Evolutionary conservation across 2,113 vertebrate species (phyloP).

Genomic region (Lamprotornis superbus): DNA sequence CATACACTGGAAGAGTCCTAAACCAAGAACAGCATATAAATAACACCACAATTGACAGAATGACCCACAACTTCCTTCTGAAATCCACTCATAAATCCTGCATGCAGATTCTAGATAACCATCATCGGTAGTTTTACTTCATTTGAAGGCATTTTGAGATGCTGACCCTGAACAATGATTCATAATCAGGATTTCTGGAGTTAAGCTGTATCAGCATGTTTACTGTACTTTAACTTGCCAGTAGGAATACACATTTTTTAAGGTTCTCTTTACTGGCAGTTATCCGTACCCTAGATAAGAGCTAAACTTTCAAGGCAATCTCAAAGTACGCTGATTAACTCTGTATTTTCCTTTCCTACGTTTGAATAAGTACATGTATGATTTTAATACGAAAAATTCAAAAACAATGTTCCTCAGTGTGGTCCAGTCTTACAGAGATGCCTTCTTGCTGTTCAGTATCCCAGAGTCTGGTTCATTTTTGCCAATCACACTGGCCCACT

Average conservation of each 20-base stretch:
- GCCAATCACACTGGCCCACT: background rate
- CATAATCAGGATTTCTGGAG: background rate
- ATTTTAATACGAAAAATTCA: background rate
- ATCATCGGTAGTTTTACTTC: background rate
- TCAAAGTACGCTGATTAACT: background rate
- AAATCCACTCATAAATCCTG: constrained; percentile 29
- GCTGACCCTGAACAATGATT: background rate
- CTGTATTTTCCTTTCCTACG: background rate
- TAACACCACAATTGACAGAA: constrained; percentile 41
- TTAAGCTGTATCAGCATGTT: background rate
- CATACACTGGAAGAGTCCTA: background rate
- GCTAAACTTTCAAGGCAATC: background rate
- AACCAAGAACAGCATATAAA: constrained; percentile 34
- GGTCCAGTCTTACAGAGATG: background rate
- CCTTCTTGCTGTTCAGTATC: background rate
- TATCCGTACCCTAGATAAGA: background rate
- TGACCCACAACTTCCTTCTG: constrained; percentile 37
- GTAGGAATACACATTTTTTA: background rate
- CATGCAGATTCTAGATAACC: constrained; percentile 13
- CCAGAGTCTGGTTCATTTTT: background rate
- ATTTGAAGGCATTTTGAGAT: background rate
- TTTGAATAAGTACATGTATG: background rate
- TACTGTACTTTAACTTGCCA: background rate
- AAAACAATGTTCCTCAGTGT: background rate
- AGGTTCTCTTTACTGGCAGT: background rate